These are phyloP conservation scores for Stenotaenia linearis DNA, from an alignment of 2,888 invertebrate genomes.

Conservation along the genomic window DNA sequence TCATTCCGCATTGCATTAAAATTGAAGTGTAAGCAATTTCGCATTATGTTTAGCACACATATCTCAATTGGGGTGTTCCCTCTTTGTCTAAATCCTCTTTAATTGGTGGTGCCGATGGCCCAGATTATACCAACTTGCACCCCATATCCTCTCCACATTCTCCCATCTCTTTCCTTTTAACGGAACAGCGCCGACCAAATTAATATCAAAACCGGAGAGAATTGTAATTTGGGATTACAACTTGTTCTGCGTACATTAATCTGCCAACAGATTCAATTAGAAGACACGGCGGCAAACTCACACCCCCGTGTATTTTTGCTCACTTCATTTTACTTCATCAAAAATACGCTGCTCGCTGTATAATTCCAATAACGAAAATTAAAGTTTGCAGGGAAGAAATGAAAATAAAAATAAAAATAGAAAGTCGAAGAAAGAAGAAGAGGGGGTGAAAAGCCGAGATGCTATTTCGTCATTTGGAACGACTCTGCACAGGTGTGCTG, in stretches of 20 bases:
- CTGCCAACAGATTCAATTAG: constrained; percentile 24
- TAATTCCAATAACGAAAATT: not conserved
- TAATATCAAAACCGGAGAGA: constrained; percentile 28
- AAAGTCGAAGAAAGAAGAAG: not conserved
- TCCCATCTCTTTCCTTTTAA: constrained; percentile 14
- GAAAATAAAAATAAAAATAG: not conserved
- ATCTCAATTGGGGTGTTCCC: not conserved
- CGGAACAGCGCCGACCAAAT: constrained; percentile 26
- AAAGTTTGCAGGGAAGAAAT: not conserved
- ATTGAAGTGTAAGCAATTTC: not conserved
- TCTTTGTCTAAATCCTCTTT: constrained; percentile 22
- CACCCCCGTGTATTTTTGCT: constrained; percentile 14
- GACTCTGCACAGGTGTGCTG: not conserved
- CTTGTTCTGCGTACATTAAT: constrained; percentile 28
- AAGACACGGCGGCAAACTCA: constrained; percentile 20
- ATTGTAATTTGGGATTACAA: constrained; percentile 29
- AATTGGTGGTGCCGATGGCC: constrained; percentile 19
- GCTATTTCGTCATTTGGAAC: constrained; percentile 14
- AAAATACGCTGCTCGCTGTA: not conserved
- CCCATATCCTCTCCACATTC: not conserved
- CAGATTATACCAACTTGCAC: constrained; percentile 16
- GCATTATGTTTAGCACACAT: not conserved
- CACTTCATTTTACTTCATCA: constrained; percentile 17
- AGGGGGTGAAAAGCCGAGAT: not conserved
- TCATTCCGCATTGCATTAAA: not conserved